A percentile compares a stretch with the other conserved stretches of the same genome.
phyloP scores from a whole-genome alignment of 2,113 vertebrate genomes.

The Dipodomys merriami region DNA sequence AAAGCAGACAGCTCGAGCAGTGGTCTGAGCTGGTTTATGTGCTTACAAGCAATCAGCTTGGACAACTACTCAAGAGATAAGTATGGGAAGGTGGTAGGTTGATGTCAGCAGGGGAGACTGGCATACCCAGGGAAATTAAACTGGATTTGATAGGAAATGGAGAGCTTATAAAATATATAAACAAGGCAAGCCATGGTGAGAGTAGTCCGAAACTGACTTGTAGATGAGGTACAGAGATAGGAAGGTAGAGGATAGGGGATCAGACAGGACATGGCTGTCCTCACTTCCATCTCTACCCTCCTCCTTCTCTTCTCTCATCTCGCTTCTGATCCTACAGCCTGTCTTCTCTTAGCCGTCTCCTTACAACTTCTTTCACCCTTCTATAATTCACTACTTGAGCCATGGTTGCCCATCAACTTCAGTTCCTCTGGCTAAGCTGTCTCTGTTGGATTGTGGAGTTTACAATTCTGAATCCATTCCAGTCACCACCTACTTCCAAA shows the following conservation, averaged over 20 bases:
- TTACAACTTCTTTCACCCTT: not conserved
- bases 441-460: not conserved
- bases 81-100: not conserved
- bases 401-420: not conserved
- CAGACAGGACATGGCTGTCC: not conserved
- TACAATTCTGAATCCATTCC: not conserved
- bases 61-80: no score
- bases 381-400: not conserved
- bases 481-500: not conserved
- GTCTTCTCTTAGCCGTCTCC: not conserved
- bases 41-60: not conserved
- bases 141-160: not conserved
- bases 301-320: not conserved
- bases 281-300: accelerated
- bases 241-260: no score
- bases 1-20: not conserved
- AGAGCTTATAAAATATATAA: not conserved
- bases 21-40: not conserved
- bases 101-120: not conserved
- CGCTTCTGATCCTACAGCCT: not conserved
- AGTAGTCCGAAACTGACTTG: not conserved
- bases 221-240: not conserved
- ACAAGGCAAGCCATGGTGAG: not conserved
- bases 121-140: not conserved
- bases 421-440: not conserved